A percentile compares a stretch with the other conserved stretches of the same genome.
phyloP scores from a whole-genome alignment of 2,113 vertebrate species.

The Sceloporus undulatus region DNA sequence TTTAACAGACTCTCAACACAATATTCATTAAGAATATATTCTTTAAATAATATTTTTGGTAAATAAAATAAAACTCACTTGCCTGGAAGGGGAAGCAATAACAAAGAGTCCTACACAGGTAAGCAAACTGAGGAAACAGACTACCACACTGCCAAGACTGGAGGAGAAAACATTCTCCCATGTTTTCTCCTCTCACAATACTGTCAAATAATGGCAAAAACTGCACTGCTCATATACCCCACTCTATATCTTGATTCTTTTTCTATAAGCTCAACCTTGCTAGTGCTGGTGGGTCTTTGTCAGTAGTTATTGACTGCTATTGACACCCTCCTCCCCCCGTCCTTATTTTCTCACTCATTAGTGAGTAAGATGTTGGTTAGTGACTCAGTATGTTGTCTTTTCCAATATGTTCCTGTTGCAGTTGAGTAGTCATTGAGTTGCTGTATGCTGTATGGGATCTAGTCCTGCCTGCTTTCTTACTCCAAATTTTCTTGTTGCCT shows the following conservation, averaged over 20 bases:
- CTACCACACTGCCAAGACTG: background rate
- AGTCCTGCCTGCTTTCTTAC: background rate
- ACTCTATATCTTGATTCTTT: background rate
- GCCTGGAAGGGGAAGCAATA: background rate
- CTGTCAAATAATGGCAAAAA: background rate
- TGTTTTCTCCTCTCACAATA: background rate
- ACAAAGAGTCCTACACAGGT: background rate
- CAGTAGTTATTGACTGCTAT: background rate
- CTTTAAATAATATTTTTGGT: background rate
- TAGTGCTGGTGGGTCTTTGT: background rate
- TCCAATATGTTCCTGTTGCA: background rate
- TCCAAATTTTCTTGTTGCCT: background rate
- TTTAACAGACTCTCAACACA: too few species aligned
- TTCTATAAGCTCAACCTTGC: background rate
- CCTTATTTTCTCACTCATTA: background rate
- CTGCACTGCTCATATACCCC: background rate
- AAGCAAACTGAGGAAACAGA: background rate
- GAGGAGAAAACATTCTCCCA: background rate
- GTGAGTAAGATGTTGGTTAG: background rate
- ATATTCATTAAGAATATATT: too few species aligned
- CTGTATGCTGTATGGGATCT: background rate
- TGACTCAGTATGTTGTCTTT: background rate
- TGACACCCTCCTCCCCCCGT: too few species aligned
- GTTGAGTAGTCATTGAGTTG: background rate
- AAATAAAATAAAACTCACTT: background rate